A percentile compares a stretch with the other conserved stretches of the same genome.
phyloP scores from a whole-genome alignment of 2,888 invertebrate genomes.

The Dryadula phaetusa region DNA sequence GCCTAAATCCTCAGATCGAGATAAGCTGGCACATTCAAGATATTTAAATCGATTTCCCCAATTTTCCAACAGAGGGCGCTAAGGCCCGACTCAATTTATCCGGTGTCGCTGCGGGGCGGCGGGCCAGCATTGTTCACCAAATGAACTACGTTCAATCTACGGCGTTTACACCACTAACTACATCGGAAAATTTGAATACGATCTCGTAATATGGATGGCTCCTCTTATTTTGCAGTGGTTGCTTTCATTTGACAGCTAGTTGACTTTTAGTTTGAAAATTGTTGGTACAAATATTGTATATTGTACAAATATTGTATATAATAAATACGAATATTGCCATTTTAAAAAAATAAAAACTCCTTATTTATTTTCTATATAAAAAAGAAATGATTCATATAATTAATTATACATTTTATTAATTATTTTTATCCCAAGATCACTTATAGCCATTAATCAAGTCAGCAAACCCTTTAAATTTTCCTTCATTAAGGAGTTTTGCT shows the following conservation, averaged over 20 bases:
- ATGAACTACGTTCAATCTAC: conserved; percentile 76
- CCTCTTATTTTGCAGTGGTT: conserved; percentile 28
- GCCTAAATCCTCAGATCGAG: conserved; percentile 70
- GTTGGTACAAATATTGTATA: background rate
- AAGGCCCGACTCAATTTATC: conserved; percentile 80
- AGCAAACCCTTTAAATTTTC: conserved; percentile 66
- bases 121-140: conserved; percentile 77
- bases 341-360: too few relatives aligned
- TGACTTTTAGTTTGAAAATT: conserved; percentile 8
- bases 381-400: too few relatives aligned
- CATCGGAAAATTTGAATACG: conserved; percentile 50
- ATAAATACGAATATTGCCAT: too few relatives aligned
- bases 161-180: conserved; percentile 68
- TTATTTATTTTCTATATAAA: too few relatives aligned
- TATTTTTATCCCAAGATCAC: background rate
- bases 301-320: background rate
- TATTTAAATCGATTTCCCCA: conserved; percentile 84
- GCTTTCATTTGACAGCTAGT: background rate
- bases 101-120: conserved; percentile 73
- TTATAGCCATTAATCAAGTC: conserved; percentile 41
- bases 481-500: conserved; percentile 78
- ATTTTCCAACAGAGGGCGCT: conserved; percentile 80
- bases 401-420: too few relatives aligned
- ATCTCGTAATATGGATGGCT: conserved; percentile 36
- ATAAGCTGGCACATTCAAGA: conserved; percentile 81